phyloP scores from a whole-genome alignment of 2,797 vertebrate species.

The Phylloscopus collybita region DNA sequence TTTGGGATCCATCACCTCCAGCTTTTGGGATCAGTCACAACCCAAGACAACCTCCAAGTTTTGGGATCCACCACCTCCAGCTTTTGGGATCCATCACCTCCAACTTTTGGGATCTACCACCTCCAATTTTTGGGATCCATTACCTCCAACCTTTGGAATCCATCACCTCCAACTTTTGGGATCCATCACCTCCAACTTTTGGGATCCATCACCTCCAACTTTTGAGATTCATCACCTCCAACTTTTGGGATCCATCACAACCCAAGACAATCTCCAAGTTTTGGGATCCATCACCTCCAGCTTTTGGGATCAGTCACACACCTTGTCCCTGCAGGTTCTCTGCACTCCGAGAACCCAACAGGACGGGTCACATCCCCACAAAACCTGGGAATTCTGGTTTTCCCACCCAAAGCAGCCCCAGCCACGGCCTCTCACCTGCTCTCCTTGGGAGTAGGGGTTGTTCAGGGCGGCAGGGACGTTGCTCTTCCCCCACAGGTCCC shows the following conservation, averaged over 20 bases:
- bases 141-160: too few relatives aligned
- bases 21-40: too few relatives aligned
- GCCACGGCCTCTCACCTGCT: conserved; percentile 79
- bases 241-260: neutral
- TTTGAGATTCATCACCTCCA: neutral
- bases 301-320: neutral
- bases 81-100: too few relatives aligned
- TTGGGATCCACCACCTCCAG: neutral
- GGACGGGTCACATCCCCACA: fast-evolving
- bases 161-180: too few relatives aligned
- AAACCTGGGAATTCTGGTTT: neutral
- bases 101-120: too few relatives aligned
- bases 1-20: too few relatives aligned
- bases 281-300: neutral
- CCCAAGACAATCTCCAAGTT: too few relatives aligned
- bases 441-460: conserved; percentile 81
- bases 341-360: neutral
- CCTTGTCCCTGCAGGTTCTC: fast-evolving
- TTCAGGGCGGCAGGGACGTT: conserved; percentile 77
- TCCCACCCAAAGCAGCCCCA: neutral
- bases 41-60: too few relatives aligned
- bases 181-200: too few relatives aligned
- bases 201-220: neutral
- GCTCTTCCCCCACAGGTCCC: conserved; percentile 80
- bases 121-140: too few relatives aligned